Conservation (phyloP, 53 echinoderm and acorn worm species). For the Mesocentrotus franciscanus region DNA sequence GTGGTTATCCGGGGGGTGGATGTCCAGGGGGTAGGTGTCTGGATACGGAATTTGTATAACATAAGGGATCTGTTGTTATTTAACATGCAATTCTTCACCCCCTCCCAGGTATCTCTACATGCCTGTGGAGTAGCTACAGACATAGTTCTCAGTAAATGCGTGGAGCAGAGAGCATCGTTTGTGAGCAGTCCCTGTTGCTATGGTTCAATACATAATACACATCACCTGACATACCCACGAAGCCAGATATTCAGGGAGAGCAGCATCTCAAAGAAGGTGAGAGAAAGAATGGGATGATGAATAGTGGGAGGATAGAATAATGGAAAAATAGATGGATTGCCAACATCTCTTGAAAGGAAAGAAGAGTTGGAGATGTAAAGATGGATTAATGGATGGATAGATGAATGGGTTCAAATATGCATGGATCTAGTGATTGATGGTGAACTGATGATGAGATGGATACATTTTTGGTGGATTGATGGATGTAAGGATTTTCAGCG, state of each 20-base stretch:
- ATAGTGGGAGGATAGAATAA: background rate
- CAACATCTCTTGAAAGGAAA: background rate
- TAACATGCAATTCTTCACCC: background rate
- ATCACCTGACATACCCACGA: constrained; percentile 88
- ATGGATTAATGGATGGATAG: background rate
- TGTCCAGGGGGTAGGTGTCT: too few relatives aligned
- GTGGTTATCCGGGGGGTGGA: too few relatives aligned
- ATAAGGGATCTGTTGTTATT: background rate
- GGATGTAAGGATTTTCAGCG: too few relatives aligned
- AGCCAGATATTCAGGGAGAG: constrained; percentile 68
- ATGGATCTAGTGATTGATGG: too few relatives aligned
- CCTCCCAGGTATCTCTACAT: constrained; percentile 89
- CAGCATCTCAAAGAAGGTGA: constrained; percentile 80
- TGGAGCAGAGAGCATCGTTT: constrained; percentile 75
- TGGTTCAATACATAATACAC: constrained; percentile 78
- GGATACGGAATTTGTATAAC: too few relatives aligned
- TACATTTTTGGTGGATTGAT: too few relatives aligned
- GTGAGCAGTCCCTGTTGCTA: constrained; percentile 96
- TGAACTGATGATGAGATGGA: too few relatives aligned
- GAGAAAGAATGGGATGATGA: background rate
- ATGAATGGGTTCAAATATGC: too few relatives aligned
- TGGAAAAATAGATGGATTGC: background rate
- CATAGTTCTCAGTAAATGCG: constrained; percentile 86
- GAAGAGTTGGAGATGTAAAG: background rate
- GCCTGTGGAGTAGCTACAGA: constrained; percentile 98